Evolutionary conservation across 1,140 invertebrate species (phyloP).

Genomic region (Drosophila eugracilis): DNA sequence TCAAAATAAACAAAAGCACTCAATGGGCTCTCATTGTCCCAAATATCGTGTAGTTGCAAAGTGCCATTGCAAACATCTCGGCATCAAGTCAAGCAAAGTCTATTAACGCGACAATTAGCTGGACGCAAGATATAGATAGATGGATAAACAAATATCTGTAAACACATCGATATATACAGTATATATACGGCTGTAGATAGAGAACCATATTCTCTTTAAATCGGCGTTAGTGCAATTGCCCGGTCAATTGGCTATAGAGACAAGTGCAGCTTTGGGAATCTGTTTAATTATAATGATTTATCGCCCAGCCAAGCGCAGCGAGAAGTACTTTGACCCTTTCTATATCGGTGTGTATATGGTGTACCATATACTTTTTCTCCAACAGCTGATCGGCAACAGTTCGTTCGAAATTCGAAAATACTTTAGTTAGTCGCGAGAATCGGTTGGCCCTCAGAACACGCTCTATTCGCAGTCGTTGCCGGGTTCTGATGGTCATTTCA

Average conservation of each 20-base stretch:
- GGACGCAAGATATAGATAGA: constrained; percentile 30
- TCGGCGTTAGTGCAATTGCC: constrained; percentile 15
- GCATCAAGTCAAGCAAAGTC: constrained; percentile 49
- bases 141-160: constrained; percentile 19
- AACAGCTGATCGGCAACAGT: constrained; percentile 31
- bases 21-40: constrained; percentile 58
- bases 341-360: background rate
- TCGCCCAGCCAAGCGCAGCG: constrained; percentile 31
- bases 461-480: constrained; percentile 26
- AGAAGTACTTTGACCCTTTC: constrained; percentile 54
- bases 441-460: constrained; percentile 17
- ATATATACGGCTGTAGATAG: constrained; percentile 16
- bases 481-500: constrained; percentile 45
- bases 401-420: constrained; percentile 53
- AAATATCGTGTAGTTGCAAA: constrained; percentile 52
- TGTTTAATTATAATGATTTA: constrained; percentile 41
- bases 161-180: constrained; percentile 4
- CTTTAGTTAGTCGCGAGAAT: constrained; percentile 46
- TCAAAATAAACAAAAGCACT: constrained; percentile 29
- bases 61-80: constrained; percentile 54
- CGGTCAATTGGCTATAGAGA: constrained; percentile 5
- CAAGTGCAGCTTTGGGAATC: constrained; percentile 41
- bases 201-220: constrained; percentile 7
- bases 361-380: background rate
- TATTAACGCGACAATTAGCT: constrained; percentile 70